Evolutionary conservation across 2,113 vertebrate genomes (phyloP), one percentile per base, ranked within the genome.

Genomic region (Eptesicus fuscus): DNA sequence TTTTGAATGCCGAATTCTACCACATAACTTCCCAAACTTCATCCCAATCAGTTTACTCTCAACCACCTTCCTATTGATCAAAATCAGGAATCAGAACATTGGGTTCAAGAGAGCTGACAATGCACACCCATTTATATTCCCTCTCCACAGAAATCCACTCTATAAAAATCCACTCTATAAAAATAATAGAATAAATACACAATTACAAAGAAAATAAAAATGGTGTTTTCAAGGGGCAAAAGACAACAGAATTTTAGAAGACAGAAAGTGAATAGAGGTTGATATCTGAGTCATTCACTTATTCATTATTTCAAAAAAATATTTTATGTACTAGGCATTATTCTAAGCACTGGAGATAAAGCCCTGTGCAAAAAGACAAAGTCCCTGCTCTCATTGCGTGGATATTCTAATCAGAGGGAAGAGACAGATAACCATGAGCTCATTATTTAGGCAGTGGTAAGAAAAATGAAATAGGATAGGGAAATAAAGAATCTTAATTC

Each of bases 401-500:
- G 63, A 84, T 32, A 25, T 65, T 83, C 69, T 63, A 74, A 73
- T 18, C 9, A 16, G 49, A 69, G 79, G 47, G 42, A 88, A 77
- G 88, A 74, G 23, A 83, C 17, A 91, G 42, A 32, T 35, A 70
- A 65, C 20, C 32, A 73, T 40, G 61, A 73, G 49, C 35, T 73
- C 61, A 83, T 30, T 83, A 63, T 74, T 91, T 28, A 83, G 51
- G 42, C 40, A 23, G 11, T 49, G n/a, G 32, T 65, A 74, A 74
- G 53, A 74, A 74, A 91, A 73, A 37, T 47, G 35, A 83, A 83
- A 63, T 61, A 71, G 32, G 37, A 23, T 18, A 73, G 37, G 16
- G n/a, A 91, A 74, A 83, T 23, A 83, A 32, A 61, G 51, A 73
- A 73, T 91, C 71, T 74, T 74, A 77, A 91, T 79, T 92, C 42